These are phyloP conservation scores for Phymastichus coffea DNA, from an alignment of 1,140 invertebrate genomes.

Conservation along the genomic window DNA sequence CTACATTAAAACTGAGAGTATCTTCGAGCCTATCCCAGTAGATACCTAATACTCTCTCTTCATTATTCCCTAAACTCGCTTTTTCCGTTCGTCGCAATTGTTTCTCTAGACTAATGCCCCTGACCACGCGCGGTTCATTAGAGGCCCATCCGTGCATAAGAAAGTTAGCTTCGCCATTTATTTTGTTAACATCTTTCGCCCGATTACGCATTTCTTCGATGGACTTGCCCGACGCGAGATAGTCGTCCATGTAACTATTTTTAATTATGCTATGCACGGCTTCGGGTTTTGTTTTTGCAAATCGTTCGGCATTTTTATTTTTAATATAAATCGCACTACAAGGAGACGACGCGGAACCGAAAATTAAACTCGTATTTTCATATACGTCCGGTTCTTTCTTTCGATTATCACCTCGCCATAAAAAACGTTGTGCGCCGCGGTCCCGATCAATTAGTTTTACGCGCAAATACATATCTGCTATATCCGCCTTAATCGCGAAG, in stretches of 20 bases:
- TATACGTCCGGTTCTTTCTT: slow-evolving; percentile 25
- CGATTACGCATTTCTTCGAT: not conserved
- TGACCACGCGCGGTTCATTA: not conserved
- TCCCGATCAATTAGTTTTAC: not conserved
- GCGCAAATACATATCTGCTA: slow-evolving; percentile 4
- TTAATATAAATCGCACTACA: slow-evolving; percentile 36
- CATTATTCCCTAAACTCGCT: not conserved
- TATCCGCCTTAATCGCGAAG: not conserved
- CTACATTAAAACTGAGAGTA: not conserved
- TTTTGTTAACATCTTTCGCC: not conserved
- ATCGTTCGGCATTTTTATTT: slow-evolving; percentile 29
- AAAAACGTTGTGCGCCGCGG: slow-evolving; percentile 15
- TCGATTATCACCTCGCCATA: slow-evolving; percentile 15
- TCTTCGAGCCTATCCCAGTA: not conserved
- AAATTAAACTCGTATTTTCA: slow-evolving; percentile 40
- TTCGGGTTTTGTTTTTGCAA: not conserved
- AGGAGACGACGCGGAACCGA: slow-evolving; percentile 41
- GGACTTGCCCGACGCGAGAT: not conserved
- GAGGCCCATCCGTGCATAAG: not conserved
- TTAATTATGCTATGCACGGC: not conserved
- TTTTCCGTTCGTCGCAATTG: no score
- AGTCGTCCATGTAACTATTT: not conserved
- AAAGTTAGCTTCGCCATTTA: not conserved
- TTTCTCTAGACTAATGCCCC: not conserved
- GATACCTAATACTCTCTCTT: not conserved